A percentile compares a stretch with the other conserved stretches of the same genome.
Evolutionary conservation across 2,113 vertebrate genomes (phyloP).

Genomic region (Centrocercus urophasianus): DNA sequence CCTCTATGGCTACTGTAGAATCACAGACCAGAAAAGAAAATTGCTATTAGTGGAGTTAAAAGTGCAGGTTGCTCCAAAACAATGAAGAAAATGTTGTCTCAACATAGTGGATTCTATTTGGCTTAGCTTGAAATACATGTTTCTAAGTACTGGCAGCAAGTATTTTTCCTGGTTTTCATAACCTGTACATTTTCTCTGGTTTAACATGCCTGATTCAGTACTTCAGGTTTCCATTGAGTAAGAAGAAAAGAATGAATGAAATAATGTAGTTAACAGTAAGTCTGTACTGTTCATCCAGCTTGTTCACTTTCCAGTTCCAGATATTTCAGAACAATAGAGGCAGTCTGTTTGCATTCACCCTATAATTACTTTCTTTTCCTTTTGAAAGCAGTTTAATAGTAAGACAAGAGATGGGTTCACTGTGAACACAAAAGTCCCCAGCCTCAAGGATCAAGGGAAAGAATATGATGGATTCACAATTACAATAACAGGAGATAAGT

Average conservation of each 20-base stretch:
- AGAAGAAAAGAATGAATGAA: neutral
- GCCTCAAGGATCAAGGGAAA: slow-evolving; percentile 91
- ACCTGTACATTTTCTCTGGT: neutral
- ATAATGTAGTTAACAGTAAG: neutral
- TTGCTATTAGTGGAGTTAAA: neutral
- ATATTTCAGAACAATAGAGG: neutral
- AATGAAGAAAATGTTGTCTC: neutral
- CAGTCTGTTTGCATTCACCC: neutral
- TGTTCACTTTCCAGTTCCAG: neutral
- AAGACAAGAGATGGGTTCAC: slow-evolving; percentile 99
- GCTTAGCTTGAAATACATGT: neutral
- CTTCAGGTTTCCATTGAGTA: neutral
- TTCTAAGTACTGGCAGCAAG: neutral
- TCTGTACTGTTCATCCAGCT: neutral
- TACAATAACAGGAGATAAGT: slow-evolving; percentile 98
- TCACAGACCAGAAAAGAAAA: neutral
- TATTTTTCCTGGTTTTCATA: neutral
- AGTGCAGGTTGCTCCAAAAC: neutral
- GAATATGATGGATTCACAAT: slow-evolving; percentile 97
- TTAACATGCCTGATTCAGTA: neutral
- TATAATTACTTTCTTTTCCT: slow-evolving; percentile 43
- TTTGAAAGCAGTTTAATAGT: slow-evolving; percentile 97
- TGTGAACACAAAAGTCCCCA: slow-evolving; percentile 97
- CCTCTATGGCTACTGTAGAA: neutral
- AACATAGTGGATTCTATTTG: neutral